phyloP scores from a whole-genome alignment of 1,140 invertebrate species.

The Drosophila azteca region DNA sequence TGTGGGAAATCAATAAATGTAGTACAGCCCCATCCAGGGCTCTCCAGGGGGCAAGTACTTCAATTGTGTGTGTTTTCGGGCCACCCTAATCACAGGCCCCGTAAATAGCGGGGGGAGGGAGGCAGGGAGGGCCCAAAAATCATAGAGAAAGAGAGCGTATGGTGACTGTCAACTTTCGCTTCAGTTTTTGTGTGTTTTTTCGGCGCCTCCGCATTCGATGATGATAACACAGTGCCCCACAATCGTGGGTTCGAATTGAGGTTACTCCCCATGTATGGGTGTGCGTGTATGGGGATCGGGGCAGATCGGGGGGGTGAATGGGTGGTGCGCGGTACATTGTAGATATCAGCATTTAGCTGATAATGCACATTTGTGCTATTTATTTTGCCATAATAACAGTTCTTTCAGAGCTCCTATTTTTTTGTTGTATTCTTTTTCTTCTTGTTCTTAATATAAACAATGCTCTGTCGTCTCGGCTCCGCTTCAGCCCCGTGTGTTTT shows the following conservation, averaged over 20 bases:
- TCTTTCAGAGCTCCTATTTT: not conserved
- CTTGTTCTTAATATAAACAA: constrained; percentile 61
- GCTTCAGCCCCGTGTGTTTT: constrained; percentile 36
- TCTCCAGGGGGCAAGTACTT: not conserved
- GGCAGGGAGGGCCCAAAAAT: constrained; percentile 8
- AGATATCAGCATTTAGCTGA: constrained; percentile 60
- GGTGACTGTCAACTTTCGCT: constrained; percentile 63
- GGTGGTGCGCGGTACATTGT: constrained; percentile 31
- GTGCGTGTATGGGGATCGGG: too few species aligned
- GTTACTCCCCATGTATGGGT: constrained; percentile 59
- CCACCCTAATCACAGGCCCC: constrained; percentile 36
- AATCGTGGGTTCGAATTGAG: constrained; percentile 79
- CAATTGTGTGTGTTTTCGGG: constrained; percentile 5
- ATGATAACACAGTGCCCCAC: constrained; percentile 79
- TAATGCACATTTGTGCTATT: constrained; percentile 81
- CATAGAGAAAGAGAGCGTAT: constrained; percentile 10
- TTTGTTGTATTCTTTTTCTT: constrained; percentile 24
- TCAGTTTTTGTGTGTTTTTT: constrained; percentile 40
- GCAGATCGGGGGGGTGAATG: not conserved
- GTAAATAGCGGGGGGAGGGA: not conserved
- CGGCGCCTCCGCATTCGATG: constrained; percentile 15
- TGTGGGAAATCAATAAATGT: constrained; percentile 38
- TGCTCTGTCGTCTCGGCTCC: constrained; percentile 14
- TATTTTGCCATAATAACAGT: constrained; percentile 66
- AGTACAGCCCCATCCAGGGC: not conserved